These are phyloP conservation scores for Cantharis rufa DNA, from an alignment of 2,888 invertebrate genomes.

Conservation along the genomic window DNA sequence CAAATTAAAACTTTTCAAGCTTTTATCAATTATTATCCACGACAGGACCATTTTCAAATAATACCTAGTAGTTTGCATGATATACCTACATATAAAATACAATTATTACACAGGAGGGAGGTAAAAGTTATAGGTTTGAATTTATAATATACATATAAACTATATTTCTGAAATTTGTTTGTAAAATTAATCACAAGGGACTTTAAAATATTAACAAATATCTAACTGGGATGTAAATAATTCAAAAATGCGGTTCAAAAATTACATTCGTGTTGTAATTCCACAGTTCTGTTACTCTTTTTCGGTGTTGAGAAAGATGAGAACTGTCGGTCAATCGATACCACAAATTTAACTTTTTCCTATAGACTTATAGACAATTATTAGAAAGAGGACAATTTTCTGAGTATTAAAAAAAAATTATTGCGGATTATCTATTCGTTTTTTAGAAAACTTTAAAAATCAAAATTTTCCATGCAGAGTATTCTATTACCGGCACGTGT, in stretches of 20 bases:
- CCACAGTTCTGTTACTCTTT: not conserved
- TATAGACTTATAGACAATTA: too few species aligned
- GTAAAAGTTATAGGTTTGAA: not conserved
- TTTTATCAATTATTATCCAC: not conserved
- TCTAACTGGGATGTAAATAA: not conserved
- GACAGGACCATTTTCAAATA: not conserved
- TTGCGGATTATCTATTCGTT: too few species aligned
- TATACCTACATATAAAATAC: not conserved
- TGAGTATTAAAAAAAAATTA: too few species aligned
- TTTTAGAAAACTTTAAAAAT: too few species aligned
- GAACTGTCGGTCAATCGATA: too few species aligned
- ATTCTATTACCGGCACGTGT: too few species aligned
- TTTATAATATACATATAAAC: not conserved
- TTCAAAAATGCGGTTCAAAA: not conserved
- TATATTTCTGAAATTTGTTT: not conserved
- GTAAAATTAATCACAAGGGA: not conserved
- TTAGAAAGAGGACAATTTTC: too few species aligned
- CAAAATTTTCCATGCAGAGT: too few species aligned
- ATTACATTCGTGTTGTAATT: not conserved
- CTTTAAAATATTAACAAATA: not conserved
- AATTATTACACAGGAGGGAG: not conserved
- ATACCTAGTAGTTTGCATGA: not conserved
- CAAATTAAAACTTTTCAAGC: not conserved
- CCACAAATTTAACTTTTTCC: too few species aligned
- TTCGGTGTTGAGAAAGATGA: too few species aligned